Evolutionary conservation across 2,113 vertebrate genomes (phyloP).

Genomic region (Peromyscus maniculatus): DNA sequence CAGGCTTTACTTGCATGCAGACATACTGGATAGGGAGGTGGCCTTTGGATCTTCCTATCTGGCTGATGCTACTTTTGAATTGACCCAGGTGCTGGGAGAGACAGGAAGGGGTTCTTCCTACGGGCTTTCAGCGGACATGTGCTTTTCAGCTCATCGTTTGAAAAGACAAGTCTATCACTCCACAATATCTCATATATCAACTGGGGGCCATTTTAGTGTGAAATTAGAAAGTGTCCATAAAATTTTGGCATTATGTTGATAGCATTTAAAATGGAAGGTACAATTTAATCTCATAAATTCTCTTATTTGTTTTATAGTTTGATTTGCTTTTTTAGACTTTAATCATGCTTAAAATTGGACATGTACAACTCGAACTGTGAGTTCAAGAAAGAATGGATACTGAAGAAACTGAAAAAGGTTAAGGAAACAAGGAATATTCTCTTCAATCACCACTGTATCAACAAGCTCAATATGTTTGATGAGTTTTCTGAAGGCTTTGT

Average conservation of each 20-base stretch:
- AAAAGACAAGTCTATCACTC: neutral
- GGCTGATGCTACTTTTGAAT: neutral
- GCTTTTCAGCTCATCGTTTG: neutral
- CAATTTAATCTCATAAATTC: neutral
- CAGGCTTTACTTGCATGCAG: neutral
- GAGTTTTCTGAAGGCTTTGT: conserved; percentile 1
- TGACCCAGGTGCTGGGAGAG: neutral
- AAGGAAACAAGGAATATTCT: neutral
- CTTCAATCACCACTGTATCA: neutral
- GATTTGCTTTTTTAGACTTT: neutral
- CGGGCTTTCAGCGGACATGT: neutral
- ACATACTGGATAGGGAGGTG: neutral
- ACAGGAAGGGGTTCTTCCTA: neutral
- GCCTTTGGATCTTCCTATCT: neutral
- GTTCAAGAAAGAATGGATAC: neutral
- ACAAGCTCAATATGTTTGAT: neutral
- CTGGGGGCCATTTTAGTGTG: neutral
- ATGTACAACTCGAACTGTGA: neutral
- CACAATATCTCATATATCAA: neutral
- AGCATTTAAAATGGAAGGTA: neutral
- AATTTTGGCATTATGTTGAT: neutral
- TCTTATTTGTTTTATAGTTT: neutral
- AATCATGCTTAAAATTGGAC: neutral
- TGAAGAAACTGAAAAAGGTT: conserved; percentile 7
- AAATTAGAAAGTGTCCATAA: neutral